Conservation (phyloP, 2,113 vertebrate genomes). For the Antechinus flavipes region DNA sequence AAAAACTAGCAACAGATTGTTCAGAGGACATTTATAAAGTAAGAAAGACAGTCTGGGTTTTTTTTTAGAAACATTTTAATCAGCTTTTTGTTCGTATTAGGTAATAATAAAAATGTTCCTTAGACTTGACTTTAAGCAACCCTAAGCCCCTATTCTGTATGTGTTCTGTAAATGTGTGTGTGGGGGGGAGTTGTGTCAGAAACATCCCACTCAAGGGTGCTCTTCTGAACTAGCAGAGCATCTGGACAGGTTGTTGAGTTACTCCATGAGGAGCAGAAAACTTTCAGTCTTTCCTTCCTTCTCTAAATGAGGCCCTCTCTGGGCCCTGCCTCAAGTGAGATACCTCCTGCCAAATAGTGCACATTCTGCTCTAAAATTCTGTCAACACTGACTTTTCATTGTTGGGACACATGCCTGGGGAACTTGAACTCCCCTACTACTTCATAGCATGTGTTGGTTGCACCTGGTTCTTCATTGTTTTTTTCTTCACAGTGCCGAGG, state of each 20-base stretch:
- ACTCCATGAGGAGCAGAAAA: constrained; percentile 53
- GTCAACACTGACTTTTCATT: constrained; percentile 48
- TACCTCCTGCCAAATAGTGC: constrained; percentile 69
- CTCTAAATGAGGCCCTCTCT: constrained; percentile 71
- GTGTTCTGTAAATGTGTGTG: constrained; percentile 18
- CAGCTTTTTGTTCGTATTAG: background rate
- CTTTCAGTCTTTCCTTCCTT: constrained; percentile 60
- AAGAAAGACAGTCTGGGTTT: constrained; percentile 35
- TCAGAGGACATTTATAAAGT: constrained; percentile 18
- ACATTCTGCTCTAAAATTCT: constrained; percentile 69
- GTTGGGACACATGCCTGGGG: constrained; percentile 54
- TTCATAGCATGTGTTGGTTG: background rate
- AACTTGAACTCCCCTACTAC: background rate
- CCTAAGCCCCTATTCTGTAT: background rate
- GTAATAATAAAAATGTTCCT: background rate
- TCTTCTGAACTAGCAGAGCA: constrained; percentile 37
- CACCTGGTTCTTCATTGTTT: constrained; percentile 51
- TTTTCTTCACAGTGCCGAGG: constrained; percentile 91
- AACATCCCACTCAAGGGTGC: constrained; percentile 33
- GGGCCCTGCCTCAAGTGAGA: constrained; percentile 73
- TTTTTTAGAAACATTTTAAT: constrained; percentile 14
- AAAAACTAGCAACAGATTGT: constrained; percentile 36
- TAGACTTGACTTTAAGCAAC: background rate
- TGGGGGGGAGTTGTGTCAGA: background rate
- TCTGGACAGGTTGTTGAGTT: constrained; percentile 59